Base-by-base conservation (phyloP, 2,888 invertebrate genomes). In the Mesodorylaimus sp. region DNA sequence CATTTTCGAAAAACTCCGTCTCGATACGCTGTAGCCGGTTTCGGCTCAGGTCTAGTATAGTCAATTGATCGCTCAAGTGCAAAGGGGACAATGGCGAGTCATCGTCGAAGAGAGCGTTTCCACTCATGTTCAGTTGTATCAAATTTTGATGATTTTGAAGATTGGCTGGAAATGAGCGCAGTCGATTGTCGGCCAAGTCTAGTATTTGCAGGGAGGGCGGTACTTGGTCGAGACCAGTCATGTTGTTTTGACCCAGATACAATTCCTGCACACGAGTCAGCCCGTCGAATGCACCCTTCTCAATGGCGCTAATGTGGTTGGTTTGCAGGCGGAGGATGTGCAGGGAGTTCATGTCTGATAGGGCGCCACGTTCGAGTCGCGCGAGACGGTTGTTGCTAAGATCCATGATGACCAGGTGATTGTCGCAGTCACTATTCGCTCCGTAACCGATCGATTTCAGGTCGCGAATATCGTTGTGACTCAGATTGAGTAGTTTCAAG, bases 21-120 rank as follows among this genome's bases (percentile, higher is more conserved):
- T 85, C 81, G 57, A 88, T 74, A 42, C 81, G 80, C 66, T 80
- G 80, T 60, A 89, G 80, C 24, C 85, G 83, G 74, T 88, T 88
- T 3, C 21, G 3, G 24, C 50, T 50, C n/a, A 50, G 21, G 25
- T 50, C 37, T 19, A 47, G 19, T 26, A 26, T n/a, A 21, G 19
- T 3, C 21, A 50, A 7, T 10, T 26, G 24, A 5, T 26, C 21
- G 5, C 13, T 19, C 29, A 10, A 13, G 2, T 16, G 25, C 3
- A 46, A 3, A 21, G 5, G 5, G 10, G 19, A 28, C 3, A 3
- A 7, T 19, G 36, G 3, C 19, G 7, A 5, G 19, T 45, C 29
- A 7, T 37, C 47, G 16, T 38, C 7, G 5, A 10, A 39, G 23
- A 46, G 29, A 27, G 10, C 23, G 47, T 46, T 46, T 7, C 10